These are phyloP conservation scores for Uromys caudimaculatus DNA, from an alignment of 2,797 vertebrate species.

Conservation along the genomic window DNA sequence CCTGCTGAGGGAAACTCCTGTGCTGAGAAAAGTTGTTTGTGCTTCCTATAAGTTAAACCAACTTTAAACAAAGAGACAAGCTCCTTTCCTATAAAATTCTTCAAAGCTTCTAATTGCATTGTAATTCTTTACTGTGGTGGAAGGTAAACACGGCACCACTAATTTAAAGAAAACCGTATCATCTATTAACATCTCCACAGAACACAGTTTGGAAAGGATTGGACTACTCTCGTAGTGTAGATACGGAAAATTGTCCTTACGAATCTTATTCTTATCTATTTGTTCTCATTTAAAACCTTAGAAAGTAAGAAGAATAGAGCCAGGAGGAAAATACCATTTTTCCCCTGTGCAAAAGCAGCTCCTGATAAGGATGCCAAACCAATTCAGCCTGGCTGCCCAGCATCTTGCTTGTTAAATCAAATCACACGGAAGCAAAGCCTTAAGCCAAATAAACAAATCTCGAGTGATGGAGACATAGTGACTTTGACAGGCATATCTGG, in stretches of 20 bases:
- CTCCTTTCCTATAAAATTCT: neutral
- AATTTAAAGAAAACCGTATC: slow-evolving; percentile 48
- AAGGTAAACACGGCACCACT: neutral
- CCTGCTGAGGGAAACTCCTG: neutral
- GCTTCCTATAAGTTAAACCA: slow-evolving; percentile 8
- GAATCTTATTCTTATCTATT: slow-evolving; percentile 75
- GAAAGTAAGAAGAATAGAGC: slow-evolving; percentile 69
- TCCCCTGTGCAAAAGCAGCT: slow-evolving; percentile 59
- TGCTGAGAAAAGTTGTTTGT: slow-evolving; percentile 40
- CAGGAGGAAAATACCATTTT: slow-evolving; percentile 73
- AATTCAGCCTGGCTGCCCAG: slow-evolving; percentile 60
- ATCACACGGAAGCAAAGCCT: slow-evolving; percentile 69
- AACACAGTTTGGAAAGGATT: slow-evolving; percentile 60
- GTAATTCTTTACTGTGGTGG: slow-evolving; percentile 45
- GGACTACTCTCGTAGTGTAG: slow-evolving; percentile 29
- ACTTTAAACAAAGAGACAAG: slow-evolving; percentile 57
- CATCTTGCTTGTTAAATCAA: slow-evolving; percentile 68
- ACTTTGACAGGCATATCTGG: slow-evolving; percentile 73
- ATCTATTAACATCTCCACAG: slow-evolving; percentile 71
- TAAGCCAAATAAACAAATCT: slow-evolving; percentile 79
- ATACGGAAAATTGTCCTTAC: slow-evolving; percentile 64
- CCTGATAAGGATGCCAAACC: slow-evolving; percentile 73
- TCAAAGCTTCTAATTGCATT: slow-evolving; percentile 60
- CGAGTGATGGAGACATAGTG: slow-evolving; percentile 68
- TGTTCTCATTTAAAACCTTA: slow-evolving; percentile 73